These are phyloP conservation scores for Campylomormyrus tamandua DNA, from an alignment of 2,113 vertebrate genomes.

Conservation along the genomic window DNA sequence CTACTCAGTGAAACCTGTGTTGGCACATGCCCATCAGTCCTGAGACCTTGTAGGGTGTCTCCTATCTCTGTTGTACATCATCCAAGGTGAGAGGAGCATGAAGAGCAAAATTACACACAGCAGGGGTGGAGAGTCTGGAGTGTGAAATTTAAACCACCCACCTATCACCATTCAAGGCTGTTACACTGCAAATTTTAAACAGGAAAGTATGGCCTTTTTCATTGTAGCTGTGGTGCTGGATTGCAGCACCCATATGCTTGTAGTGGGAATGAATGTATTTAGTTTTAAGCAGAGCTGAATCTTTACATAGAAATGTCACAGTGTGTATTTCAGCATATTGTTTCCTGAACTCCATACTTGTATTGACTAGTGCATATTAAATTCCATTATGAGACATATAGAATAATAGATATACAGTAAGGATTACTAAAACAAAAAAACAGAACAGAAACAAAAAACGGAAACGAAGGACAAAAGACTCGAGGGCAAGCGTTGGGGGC, in stretches of 20 bases:
- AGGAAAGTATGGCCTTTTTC: neutral
- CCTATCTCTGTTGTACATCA: neutral
- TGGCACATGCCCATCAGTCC: neutral
- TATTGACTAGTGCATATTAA: conserved; percentile 4
- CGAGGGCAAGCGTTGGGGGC: neutral
- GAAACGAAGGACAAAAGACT: neutral
- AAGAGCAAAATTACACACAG: neutral
- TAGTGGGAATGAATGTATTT: neutral
- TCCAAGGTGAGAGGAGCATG: conserved; percentile 11
- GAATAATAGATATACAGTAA: neutral
- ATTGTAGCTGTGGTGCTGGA: neutral
- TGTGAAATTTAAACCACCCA: conserved; percentile 6
- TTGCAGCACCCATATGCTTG: neutral
- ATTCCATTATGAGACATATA: neutral
- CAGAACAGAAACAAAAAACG: neutral
- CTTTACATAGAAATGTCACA: neutral
- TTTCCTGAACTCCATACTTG: neutral
- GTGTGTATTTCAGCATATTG: neutral
- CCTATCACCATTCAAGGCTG: neutral
- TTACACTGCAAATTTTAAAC: neutral
- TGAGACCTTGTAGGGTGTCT: neutral
- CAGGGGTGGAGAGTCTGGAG: neutral
- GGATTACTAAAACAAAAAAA: neutral
- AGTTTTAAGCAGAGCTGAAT: neutral
- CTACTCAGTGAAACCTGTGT: neutral